A percentile compares a stretch with the other conserved stretches of the same genome.
phyloP scores from a whole-genome alignment of 2,797 vertebrate genomes.

The Pygocentrus nattereri region DNA sequence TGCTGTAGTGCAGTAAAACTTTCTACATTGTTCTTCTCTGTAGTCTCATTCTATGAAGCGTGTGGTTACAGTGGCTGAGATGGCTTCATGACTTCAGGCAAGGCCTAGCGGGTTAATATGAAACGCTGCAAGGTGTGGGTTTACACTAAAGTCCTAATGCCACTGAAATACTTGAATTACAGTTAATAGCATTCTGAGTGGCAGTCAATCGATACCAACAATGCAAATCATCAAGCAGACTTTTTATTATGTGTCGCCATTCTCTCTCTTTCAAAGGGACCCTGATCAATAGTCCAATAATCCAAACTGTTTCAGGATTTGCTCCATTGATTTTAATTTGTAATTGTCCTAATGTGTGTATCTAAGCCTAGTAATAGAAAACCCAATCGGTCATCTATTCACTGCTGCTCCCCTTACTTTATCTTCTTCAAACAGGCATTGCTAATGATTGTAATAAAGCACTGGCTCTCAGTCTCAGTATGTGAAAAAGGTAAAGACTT shows the following conservation, averaged over 20 bases:
- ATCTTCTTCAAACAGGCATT: slow-evolving; percentile 15
- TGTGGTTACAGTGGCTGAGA: slow-evolving; percentile 41
- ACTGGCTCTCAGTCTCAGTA: not conserved
- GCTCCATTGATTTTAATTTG: slow-evolving; percentile 57
- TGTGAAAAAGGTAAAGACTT: not conserved
- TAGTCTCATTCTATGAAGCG: slow-evolving; percentile 40
- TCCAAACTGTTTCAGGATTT: slow-evolving; percentile 54
- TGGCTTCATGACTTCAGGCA: slow-evolving; percentile 26
- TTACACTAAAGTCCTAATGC: slow-evolving; percentile 43
- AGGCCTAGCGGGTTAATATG: slow-evolving; percentile 33
- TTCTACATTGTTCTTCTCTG: slow-evolving; percentile 62
- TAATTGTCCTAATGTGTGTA: slow-evolving; percentile 56
- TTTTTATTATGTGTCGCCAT: slow-evolving; percentile 55
- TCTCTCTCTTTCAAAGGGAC: slow-evolving; percentile 46
- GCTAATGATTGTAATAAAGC: not conserved
- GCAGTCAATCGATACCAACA: slow-evolving; percentile 55
- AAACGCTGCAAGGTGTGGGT: slow-evolving; percentile 36
- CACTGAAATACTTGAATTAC: slow-evolving; percentile 48
- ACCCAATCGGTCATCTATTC: slow-evolving; percentile 43
- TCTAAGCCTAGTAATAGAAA: slow-evolving; percentile 48
- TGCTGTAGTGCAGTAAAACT: slow-evolving; percentile 77
- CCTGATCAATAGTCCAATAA: slow-evolving; percentile 57
- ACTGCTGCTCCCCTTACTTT: not conserved
- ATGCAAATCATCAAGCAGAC: slow-evolving; percentile 59
- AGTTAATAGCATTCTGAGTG: slow-evolving; percentile 49